Conservation (phyloP, 2,113 vertebrate genomes). For the Cottus gobio region DNA sequence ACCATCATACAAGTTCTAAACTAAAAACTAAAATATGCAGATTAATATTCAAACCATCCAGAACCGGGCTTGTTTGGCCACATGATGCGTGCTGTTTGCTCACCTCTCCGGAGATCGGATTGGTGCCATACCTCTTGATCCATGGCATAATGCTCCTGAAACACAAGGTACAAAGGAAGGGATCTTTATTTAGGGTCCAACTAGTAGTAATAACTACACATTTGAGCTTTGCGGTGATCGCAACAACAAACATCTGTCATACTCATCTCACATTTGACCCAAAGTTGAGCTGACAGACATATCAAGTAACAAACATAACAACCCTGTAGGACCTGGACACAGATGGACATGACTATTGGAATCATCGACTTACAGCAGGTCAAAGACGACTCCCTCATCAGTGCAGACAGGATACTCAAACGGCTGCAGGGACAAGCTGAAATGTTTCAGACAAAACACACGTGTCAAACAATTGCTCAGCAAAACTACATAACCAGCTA, state of each 20-base stretch:
- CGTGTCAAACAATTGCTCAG: neutral
- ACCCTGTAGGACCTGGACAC: neutral
- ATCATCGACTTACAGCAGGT: conserved; percentile 84
- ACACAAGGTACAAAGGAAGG: neutral
- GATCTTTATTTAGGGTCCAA: neutral
- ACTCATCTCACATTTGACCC: neutral
- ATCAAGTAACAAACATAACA: neutral
- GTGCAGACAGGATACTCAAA: conserved; percentile 97
- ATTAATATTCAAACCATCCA: neutral
- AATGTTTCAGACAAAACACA: conserved; percentile 17
- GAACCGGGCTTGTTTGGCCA: neutral
- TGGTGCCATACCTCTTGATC: conserved; percentile 97
- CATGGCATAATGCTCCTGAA: conserved; percentile 95
- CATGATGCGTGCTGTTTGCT: conserved; percentile 25
- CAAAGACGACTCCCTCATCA: conserved; percentile 92
- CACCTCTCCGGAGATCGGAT: conserved; percentile 95
- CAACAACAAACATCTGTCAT: neutral
- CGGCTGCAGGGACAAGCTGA: conserved; percentile 94
- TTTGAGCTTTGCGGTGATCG: neutral
- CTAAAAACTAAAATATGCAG: neutral
- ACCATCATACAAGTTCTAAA: neutral
- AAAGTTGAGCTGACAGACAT: neutral
- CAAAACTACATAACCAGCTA: neutral
- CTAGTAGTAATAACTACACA: neutral
- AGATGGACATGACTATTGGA: neutral